Base-by-base conservation (phyloP, 2,888 invertebrate genomes). In the Plebejus anna region DNA sequence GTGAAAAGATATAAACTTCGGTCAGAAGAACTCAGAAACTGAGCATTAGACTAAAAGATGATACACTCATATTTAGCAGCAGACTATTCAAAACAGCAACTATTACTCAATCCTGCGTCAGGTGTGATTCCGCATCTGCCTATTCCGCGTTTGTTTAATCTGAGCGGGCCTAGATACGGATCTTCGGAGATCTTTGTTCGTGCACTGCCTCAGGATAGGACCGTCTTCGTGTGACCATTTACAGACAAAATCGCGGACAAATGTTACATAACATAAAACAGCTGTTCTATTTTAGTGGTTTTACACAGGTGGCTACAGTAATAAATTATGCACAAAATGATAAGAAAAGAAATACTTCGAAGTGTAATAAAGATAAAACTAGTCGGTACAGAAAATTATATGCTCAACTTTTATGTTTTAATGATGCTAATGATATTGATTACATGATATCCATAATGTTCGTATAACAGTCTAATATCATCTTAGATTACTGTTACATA, bases 121-220 rank as follows among this genome's bases (percentile, higher is more conserved):
- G 73, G 73, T 73, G 73, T 51, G 13, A 73, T 22, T 47, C 6
- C 13, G 73, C 73, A 73, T 73, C 73, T 55, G 73, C 73, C 73
- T 73, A 55, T 16, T 55, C 32, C 73, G 28, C 73, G 73, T 73
- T 73, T 73, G 73, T 73, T 73, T 73, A 51, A 73, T 73, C 73
- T 51, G 55, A 73, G 73, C 73, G 73, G 47, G 73, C 73, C 73
- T 55, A 73, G 73, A 73, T 73, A 73, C 6, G 55, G 28, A 73
- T 73, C 73, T 28, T n/a, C 13, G 28, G 4, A 73, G 72, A 73
- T 73, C 73, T 73, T 73, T 73, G 73, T 73, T 73, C 73, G 73
- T 73, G 73, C 28, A 73, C 51, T 32, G 73, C 73, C 73, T 73
- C 32, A 51, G 73, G 73, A 73, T 73, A 73, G 28, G 28, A 51